Evolutionary conservation across 1,140 invertebrate genomes (phyloP).

Genomic region (Metopolophium dirhodum): DNA sequence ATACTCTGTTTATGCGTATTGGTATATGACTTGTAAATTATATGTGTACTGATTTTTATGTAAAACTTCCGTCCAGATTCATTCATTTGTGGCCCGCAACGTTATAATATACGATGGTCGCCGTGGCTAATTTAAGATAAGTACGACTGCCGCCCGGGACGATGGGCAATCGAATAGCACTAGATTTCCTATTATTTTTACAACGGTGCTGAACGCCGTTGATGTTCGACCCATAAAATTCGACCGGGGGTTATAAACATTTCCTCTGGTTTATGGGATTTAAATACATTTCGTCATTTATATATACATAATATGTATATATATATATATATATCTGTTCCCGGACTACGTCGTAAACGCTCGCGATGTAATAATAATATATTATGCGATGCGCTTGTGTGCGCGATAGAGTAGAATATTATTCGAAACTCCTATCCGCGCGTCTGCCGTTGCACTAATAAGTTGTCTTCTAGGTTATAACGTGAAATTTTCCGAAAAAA

Average conservation of each 20-base stretch:
- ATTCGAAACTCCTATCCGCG: neutral
- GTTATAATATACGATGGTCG: neutral
- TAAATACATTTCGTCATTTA: constrained; percentile 49
- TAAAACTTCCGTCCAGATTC: constrained; percentile 16
- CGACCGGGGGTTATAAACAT: constrained; percentile 30
- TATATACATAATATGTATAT: no score
- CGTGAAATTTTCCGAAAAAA: neutral
- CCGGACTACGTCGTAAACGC: constrained; percentile 27
- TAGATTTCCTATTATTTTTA: constrained; percentile 48
- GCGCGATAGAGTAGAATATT: neutral
- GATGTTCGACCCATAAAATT: constrained; percentile 35
- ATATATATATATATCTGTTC: neutral
- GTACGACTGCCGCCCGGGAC: neutral
- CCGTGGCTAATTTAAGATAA: constrained; percentile 26
- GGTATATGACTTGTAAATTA: no score
- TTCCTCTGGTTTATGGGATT: constrained; percentile 33
- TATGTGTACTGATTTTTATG: neutral
- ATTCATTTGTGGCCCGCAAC: neutral
- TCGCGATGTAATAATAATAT: neutral
- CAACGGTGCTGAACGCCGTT: constrained; percentile 17
- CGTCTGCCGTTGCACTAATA: neutral
- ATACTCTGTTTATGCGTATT: no score
- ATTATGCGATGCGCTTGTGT: no score
- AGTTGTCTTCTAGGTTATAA: neutral
- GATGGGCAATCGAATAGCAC: constrained; percentile 37